Percentiles rank a stretch among this genome's conserved stretches.
phyloP scores from a whole-genome alignment of 2,888 invertebrate genomes.

The Nephrotoma flavescens region DNA sequence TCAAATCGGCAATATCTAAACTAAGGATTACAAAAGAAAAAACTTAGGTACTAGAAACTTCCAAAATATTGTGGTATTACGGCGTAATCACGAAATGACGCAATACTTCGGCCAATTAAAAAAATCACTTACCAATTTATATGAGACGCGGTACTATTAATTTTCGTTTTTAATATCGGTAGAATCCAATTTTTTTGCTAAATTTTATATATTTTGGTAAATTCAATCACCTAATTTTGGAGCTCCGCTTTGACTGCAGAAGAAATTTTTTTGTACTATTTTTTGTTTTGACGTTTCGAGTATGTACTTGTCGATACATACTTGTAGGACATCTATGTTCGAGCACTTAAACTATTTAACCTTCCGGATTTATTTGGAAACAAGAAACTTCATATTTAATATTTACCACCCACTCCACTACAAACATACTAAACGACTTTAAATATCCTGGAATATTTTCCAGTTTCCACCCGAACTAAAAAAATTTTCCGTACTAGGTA shows the following conservation, averaged over 20 bases:
- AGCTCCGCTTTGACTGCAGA: neutral
- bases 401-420: neutral
- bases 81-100: neutral
- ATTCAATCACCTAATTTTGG: neutral
- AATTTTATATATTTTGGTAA: neutral
- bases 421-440: neutral
- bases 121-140: neutral
- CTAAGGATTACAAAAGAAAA: neutral
- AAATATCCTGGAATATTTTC: neutral
- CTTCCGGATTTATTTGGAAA: neutral
- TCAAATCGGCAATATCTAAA: constrained; percentile 16
- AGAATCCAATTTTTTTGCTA: neutral
- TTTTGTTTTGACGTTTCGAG: neutral
- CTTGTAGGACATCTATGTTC: neutral
- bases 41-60: neutral
- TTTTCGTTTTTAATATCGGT: neutral
- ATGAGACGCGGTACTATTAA: neutral
- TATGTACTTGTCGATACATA: neutral
- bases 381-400: neutral
- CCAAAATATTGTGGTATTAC: neutral
- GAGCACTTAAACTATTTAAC: neutral
- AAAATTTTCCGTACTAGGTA: neutral
- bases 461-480: neutral
- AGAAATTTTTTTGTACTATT: neutral
- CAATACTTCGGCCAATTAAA: neutral